Percentiles rank a stretch among this genome's conserved stretches.
phyloP scores from a whole-genome alignment of 2,113 vertebrate genomes.

The Anser cygnoides region DNA sequence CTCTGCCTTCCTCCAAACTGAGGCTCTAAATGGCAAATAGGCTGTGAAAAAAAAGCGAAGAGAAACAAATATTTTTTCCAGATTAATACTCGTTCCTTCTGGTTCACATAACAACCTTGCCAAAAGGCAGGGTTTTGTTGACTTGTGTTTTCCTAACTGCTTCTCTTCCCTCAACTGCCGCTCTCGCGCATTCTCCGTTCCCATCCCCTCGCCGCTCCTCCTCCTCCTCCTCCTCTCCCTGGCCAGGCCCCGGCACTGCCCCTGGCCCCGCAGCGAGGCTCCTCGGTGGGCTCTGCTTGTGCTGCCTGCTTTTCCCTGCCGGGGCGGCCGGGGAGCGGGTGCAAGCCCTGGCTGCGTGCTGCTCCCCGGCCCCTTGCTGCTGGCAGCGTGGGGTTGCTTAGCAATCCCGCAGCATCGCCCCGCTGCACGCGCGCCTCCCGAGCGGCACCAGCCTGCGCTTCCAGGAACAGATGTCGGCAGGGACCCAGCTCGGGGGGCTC shows the following conservation, averaged over 20 bases:
- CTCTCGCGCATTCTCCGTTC: not conserved
- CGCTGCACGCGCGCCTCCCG: not conserved
- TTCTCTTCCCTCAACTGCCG: not conserved
- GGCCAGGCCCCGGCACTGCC: not conserved
- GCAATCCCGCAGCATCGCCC: conserved; percentile 49
- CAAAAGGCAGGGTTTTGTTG: not conserved
- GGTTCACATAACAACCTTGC: not conserved
- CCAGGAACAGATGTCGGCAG: not conserved
- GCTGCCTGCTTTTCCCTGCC: not conserved
- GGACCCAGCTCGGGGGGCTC: not conserved
- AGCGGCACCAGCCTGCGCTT: not conserved
- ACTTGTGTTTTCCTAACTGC: not conserved
- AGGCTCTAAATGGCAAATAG: conserved; percentile 18
- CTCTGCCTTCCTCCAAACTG: not conserved
- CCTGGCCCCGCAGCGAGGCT: not conserved
- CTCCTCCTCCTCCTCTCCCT: not conserved
- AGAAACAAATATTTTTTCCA: not conserved
- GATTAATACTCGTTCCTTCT: not conserved
- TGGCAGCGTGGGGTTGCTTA: conserved; percentile 32
- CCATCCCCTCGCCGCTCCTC: not conserved
- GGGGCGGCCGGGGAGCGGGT: not conserved
- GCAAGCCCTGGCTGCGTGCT: not conserved
- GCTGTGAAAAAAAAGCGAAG: not conserved
- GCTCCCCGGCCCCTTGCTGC: not conserved
- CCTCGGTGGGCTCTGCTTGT: not conserved